Conservation (phyloP, 2,797 vertebrate species). For the Hypotaenidia okinawae region DNA sequence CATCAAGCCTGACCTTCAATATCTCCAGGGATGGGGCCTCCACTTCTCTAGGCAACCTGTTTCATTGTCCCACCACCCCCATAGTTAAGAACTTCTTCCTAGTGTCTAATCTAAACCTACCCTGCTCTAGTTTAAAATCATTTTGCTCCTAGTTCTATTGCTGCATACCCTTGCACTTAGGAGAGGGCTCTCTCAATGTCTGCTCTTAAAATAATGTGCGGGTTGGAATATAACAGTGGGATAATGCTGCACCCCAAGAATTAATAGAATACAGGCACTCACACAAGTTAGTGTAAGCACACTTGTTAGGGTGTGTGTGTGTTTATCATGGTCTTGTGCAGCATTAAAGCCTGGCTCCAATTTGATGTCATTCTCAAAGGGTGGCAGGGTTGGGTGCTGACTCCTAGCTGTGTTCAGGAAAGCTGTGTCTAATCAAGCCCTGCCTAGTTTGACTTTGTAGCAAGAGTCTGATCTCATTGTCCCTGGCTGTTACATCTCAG, state of each 20-base stretch:
- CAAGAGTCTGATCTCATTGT: not conserved
- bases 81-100: no score
- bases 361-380: not conserved
- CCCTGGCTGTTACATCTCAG: not conserved
- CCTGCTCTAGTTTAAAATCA: no score
- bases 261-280: not conserved
- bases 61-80: no score
- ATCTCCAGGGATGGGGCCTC: no score
- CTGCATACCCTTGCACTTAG: no score
- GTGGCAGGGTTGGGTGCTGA: not conserved
- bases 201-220: fast-evolving
- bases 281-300: not conserved
- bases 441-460: not conserved
- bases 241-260: not conserved
- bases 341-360: not conserved
- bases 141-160: no score
- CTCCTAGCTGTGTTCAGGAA: not conserved
- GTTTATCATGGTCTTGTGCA: not conserved
- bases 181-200: not conserved
- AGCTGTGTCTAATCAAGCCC: not conserved
- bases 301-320: not conserved
- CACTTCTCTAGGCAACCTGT: no score
- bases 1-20: no score
- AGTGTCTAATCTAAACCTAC: no score
- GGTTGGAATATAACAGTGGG: not conserved